Conservation (phyloP, 2,797 vertebrate genomes). For the Sarcoramphus papa region DNA sequence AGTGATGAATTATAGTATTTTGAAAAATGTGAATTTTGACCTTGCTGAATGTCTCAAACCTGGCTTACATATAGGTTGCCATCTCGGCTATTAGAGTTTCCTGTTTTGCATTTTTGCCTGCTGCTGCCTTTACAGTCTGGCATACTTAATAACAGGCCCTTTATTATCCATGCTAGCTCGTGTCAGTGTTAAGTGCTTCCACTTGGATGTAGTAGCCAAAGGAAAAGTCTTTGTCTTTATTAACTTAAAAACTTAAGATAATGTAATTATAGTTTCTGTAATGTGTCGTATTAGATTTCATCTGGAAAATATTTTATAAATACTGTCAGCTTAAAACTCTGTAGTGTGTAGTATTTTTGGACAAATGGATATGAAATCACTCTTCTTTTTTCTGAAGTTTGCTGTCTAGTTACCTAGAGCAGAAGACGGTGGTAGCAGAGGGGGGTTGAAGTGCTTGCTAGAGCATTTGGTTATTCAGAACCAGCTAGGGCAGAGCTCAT, state of each 20-base stretch:
- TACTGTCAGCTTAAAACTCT: not conserved
- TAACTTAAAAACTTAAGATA: conserved; percentile 8
- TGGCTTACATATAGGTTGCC: not conserved
- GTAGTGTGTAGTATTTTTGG: not conserved
- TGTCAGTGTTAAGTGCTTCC: conserved; percentile 28
- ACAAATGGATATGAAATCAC: not conserved
- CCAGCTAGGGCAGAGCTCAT: not conserved
- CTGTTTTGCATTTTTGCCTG: not conserved
- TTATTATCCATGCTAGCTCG: conserved; percentile 12
- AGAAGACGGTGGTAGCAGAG: not conserved
- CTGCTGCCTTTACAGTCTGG: not conserved
- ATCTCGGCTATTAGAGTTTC: not conserved
- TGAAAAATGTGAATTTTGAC: not conserved
- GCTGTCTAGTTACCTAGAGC: not conserved
- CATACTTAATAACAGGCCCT: conserved; percentile 18
- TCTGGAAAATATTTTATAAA: not conserved
- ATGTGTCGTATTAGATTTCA: not conserved
- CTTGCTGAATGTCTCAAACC: not conserved
- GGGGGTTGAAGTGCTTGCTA: not conserved
- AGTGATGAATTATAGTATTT: not conserved
- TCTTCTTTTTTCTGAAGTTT: not conserved
- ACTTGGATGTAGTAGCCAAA: conserved; percentile 9
- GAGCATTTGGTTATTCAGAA: not conserved
- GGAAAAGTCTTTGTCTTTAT: conserved; percentile 12
- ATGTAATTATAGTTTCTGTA: not conserved